Conservation (phyloP, 1,140 invertebrate species). For the Belonocnema kinseyi region DNA sequence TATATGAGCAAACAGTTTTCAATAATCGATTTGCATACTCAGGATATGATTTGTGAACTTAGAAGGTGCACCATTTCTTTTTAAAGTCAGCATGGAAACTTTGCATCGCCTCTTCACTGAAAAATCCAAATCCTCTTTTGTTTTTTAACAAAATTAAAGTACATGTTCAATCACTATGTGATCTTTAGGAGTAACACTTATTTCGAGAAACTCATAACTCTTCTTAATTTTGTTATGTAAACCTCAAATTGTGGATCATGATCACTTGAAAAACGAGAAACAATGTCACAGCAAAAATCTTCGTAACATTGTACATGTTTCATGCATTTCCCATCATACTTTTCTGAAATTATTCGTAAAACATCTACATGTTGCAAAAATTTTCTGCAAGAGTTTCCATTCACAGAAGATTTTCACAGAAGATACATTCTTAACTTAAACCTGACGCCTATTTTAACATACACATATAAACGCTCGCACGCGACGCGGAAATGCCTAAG, state of each 20-base stretch:
- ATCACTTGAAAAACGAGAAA: too few species aligned
- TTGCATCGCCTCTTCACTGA: neutral
- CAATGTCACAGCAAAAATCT: constrained; percentile 19
- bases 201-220: neutral
- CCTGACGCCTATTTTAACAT: too few species aligned
- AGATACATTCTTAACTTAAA: constrained; percentile 24
- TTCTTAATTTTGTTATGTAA: neutral
- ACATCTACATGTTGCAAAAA: constrained; percentile 35
- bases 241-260: too few species aligned
- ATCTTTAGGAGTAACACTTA: too few species aligned
- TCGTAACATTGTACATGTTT: neutral
- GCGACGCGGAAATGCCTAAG: constrained; percentile 32
- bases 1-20: too few species aligned
- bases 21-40: too few species aligned
- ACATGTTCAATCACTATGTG: neutral
- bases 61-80: too few species aligned
- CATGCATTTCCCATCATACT: neutral
- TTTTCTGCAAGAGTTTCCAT: constrained; percentile 41
- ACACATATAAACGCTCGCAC: too few species aligned
- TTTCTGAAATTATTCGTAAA: neutral
- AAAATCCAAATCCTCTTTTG: too few species aligned
- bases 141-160: neutral
- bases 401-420: constrained; percentile 33
- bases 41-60: too few species aligned
- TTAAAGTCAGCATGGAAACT: neutral